A percentile compares a stretch with the other conserved stretches of the same genome.
Conservation (phyloP, 2,888 invertebrate genomes). For the Poecilus cupreus region DNA sequence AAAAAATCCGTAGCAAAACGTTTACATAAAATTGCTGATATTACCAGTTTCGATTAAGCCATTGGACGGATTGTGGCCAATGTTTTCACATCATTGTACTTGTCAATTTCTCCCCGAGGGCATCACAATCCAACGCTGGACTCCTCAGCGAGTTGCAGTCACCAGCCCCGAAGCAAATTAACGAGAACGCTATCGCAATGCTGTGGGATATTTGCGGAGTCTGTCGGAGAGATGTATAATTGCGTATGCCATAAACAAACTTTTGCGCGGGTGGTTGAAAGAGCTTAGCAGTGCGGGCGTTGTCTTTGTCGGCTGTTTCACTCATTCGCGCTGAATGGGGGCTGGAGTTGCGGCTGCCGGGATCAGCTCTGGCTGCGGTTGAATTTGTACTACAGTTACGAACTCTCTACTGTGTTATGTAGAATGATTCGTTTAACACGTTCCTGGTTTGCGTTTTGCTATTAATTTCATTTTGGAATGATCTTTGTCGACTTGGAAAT, state of each 20-base stretch:
- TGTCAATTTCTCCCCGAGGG: constrained; percentile 28
- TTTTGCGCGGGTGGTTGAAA: constrained; percentile 23
- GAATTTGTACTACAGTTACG: constrained; percentile 20
- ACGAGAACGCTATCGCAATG: neutral
- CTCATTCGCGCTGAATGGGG: too few relatives aligned
- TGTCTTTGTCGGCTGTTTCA: neutral
- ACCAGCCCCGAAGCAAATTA: too few relatives aligned
- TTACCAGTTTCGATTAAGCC: constrained; percentile 45
- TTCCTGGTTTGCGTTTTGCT: constrained; percentile 29
- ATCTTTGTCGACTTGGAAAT: constrained; percentile 14
- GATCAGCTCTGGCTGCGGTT: constrained; percentile 38
- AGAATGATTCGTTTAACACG: constrained; percentile 40
- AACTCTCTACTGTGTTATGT: constrained; percentile 10
- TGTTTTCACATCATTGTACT: constrained; percentile 20
- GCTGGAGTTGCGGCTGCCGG: neutral
- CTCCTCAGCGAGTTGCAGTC: neutral
- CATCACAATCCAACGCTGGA: neutral
- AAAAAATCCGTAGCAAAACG: constrained; percentile 10
- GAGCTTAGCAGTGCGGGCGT: constrained; percentile 12
- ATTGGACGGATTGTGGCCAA: constrained; percentile 17
- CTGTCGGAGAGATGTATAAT: neutral
- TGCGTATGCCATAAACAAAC: constrained; percentile 31
- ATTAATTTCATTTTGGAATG: constrained; percentile 31
- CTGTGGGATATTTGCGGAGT: neutral
- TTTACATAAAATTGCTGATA: constrained; percentile 49